Evolutionary conservation across 2,888 invertebrate genomes (phyloP).

Genomic region (Ferrisia virgata): DNA sequence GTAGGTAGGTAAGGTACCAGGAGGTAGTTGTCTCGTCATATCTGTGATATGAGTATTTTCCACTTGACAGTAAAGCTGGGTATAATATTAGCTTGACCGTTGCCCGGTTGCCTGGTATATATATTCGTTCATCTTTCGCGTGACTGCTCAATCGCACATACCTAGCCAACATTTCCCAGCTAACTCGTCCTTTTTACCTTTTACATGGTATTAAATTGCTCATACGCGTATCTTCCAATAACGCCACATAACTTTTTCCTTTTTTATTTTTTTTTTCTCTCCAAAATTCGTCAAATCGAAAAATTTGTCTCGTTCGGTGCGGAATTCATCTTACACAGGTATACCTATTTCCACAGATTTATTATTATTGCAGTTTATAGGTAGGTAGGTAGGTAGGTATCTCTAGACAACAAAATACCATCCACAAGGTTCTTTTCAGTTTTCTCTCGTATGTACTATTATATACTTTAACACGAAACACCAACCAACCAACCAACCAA

Average conservation of each 20-base stretch:
- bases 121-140: slow-evolving; percentile 2
- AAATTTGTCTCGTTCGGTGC: not conserved
- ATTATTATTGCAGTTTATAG: not conserved
- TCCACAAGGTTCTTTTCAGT: too few relatives aligned
- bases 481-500: too few relatives aligned
- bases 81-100: slow-evolving; percentile 17
- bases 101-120: too few relatives aligned
- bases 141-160: not conserved
- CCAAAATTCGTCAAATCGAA: not conserved
- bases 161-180: not conserved
- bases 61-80: not conserved
- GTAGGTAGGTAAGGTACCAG: not conserved
- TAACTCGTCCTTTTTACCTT: not conserved
- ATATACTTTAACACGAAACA: too few relatives aligned
- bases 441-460: too few relatives aligned
- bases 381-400: too few relatives aligned
- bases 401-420: too few relatives aligned
- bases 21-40: not conserved
- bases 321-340: not conserved
- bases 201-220: not conserved
- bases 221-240: not conserved
- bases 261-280: not conserved
- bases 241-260: not conserved
- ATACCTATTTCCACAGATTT: not conserved
- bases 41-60: slow-evolving; percentile 7